Conservation (phyloP, 2,113 vertebrate genomes). For the Apodemus sylvaticus region DNA sequence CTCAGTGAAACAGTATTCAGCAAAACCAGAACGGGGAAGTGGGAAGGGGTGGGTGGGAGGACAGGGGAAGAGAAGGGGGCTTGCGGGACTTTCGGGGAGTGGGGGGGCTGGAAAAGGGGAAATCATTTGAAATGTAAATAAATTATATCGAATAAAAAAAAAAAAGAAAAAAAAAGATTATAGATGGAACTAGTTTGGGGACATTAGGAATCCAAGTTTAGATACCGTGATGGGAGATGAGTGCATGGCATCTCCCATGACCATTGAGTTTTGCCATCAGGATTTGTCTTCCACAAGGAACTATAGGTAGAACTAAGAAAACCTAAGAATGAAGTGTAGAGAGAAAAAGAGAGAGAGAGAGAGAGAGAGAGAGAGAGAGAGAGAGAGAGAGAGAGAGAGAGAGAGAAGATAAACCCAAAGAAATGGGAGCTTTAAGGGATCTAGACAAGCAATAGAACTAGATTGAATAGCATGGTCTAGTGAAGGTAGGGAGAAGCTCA, state of each 20-base stretch:
- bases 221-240: not conserved
- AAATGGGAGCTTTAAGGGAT: not conserved
- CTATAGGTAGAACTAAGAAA: not conserved
- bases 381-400: not conserved
- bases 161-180: too few relatives aligned
- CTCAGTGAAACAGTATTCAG: too few relatives aligned
- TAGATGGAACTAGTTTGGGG: not conserved
- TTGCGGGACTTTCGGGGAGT: too few relatives aligned
- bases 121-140: too few relatives aligned
- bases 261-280: not conserved
- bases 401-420: not conserved
- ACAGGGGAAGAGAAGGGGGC: too few relatives aligned
- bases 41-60: too few relatives aligned
- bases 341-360: too few relatives aligned
- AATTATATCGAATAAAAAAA: too few relatives aligned
- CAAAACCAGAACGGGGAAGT: too few relatives aligned
- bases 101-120: too few relatives aligned
- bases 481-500: not conserved
- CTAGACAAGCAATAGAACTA: not conserved
- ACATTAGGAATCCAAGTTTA: not conserved
- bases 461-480: too few relatives aligned
- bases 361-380: too few relatives aligned
- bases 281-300: not conserved
- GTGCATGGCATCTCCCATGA: not conserved
- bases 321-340: not conserved